Evolutionary conservation across 2,113 vertebrate species (phyloP).

Genomic region (Pseudolaguvia tuberculata): DNA sequence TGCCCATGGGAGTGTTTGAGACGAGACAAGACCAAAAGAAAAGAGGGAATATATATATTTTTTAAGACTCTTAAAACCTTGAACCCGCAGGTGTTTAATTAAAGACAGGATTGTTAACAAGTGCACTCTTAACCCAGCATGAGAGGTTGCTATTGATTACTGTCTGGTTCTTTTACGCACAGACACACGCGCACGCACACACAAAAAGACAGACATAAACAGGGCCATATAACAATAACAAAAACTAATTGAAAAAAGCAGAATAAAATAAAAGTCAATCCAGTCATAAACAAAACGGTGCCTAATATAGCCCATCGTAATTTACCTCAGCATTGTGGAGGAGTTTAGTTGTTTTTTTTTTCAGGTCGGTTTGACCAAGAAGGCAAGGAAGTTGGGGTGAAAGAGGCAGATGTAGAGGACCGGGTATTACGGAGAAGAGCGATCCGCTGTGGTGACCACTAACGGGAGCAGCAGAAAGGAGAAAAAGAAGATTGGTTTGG

Average conservation of each 20-base stretch:
- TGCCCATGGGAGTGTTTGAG: conserved; percentile 23
- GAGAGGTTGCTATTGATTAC: conserved; percentile 36
- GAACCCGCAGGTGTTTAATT: conserved; percentile 38
- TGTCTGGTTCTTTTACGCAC: conserved; percentile 32
- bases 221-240: background rate
- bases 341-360: too few species aligned
- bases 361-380: background rate
- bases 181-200: background rate
- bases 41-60: conserved; percentile 3
- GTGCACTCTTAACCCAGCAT: conserved; percentile 18
- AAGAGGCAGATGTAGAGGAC: too few species aligned
- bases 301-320: background rate
- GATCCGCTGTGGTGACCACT: too few species aligned
- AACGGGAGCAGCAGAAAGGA: too few species aligned
- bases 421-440: too few species aligned
- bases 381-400: too few species aligned
- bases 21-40: background rate
- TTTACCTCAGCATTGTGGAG: background rate
- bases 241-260: too few species aligned
- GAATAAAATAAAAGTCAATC: background rate
- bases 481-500: too few species aligned
- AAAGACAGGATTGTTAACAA: conserved; percentile 41
- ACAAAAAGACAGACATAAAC: conserved; percentile 17
- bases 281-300: background rate
- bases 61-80: conserved; percentile 9